phyloP scores from a whole-genome alignment of 2,888 invertebrate genomes.

The Fragum sueziense region DNA sequence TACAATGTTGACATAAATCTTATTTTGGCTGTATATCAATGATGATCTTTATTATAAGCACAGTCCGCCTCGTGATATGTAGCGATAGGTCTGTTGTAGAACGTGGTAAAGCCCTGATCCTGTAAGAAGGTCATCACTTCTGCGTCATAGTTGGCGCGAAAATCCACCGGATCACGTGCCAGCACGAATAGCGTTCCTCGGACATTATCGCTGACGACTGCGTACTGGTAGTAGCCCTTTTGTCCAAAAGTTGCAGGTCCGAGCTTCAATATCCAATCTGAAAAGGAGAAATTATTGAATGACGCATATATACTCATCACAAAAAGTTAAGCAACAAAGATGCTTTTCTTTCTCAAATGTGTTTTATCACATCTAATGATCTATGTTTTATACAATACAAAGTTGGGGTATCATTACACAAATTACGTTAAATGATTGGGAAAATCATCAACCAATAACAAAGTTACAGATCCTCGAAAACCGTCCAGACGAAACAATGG shows the following conservation, averaged over 20 bases:
- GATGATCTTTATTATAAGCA: conserved; percentile 59
- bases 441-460: too few relatives aligned
- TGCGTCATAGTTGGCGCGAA: conserved; percentile 51
- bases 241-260: conserved; percentile 64
- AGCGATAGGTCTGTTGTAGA: conserved; percentile 60
- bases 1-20: too few relatives aligned
- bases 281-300: too few relatives aligned
- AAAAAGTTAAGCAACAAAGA: too few relatives aligned
- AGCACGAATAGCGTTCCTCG: conserved; percentile 67
- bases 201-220: conserved; percentile 66
- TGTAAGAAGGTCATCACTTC: conserved; percentile 58
- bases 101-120: conserved; percentile 58
- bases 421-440: too few relatives aligned
- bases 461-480: too few relatives aligned
- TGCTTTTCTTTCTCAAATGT: too few relatives aligned
- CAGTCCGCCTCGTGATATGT: conserved; percentile 68
- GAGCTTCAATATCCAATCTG: conserved; percentile 70
- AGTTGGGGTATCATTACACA: too few relatives aligned
- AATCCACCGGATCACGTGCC: conserved; percentile 62
- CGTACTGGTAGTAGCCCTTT: conserved; percentile 63
- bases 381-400: too few relatives aligned
- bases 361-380: too few relatives aligned
- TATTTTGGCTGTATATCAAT: conserved; percentile 38
- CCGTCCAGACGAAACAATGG: too few relatives aligned
- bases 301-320: too few relatives aligned